A percentile compares a stretch with the other conserved stretches of the same genome.
Evolutionary conservation across 2,888 invertebrate genomes (phyloP).

Genomic region (Chrysomela aeneicollis): DNA sequence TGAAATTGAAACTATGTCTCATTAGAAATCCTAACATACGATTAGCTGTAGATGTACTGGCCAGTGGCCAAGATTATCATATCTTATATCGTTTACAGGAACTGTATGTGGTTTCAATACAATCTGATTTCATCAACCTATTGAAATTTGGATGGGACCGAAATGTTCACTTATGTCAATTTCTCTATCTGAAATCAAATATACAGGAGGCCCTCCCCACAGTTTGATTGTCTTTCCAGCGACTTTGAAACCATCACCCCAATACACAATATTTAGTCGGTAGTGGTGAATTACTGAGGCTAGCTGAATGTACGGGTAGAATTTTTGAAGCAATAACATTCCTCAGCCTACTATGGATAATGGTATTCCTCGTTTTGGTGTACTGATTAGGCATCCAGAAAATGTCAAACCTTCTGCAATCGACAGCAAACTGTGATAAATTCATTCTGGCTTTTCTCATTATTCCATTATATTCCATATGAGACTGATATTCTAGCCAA

Average conservation of each 20-base stretch:
- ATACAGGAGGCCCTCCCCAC: not conserved
- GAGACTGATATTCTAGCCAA: too few relatives aligned
- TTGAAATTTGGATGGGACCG: not conserved
- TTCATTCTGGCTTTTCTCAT: too few relatives aligned
- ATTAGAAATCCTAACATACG: not conserved
- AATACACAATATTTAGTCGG: slow-evolving; percentile 6
- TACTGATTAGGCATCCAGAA: not conserved
- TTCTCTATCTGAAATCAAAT: not conserved
- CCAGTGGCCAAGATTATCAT: not conserved
- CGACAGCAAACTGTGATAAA: too few relatives aligned
- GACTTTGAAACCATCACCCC: slow-evolving; percentile 16
- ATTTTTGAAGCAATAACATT: too few relatives aligned
- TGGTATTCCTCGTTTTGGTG: too few relatives aligned
- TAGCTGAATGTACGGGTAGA: not conserved
- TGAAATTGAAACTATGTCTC: not conserved
- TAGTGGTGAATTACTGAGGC: not conserved
- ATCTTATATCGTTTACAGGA: too few relatives aligned
- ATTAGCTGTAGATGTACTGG: not conserved
- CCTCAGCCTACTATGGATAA: not conserved
- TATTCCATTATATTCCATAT: too few relatives aligned
- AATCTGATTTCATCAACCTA: not conserved
- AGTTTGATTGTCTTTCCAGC: not conserved
- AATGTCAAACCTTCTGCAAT: not conserved
- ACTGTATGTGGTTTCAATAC: not conserved
- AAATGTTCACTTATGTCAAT: slow-evolving; percentile 1